Evolutionary conservation across 2,113 vertebrate genomes (phyloP).

Genomic region (Oophaga pumilio): DNA sequence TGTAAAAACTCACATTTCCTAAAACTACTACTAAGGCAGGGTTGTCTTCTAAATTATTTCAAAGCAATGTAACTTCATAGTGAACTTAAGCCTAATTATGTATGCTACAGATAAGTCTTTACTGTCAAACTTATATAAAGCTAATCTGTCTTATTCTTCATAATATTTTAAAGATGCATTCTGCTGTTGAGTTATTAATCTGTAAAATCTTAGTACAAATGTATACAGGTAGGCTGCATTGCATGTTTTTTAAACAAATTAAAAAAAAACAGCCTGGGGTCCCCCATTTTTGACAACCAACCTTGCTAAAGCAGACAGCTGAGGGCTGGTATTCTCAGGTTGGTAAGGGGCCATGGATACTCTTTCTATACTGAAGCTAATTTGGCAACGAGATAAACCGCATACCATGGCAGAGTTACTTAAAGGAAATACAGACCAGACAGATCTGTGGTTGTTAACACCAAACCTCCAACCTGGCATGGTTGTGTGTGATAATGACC

Average conservation of each 20-base stretch:
- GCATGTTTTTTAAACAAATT: background rate
- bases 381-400: too few relatives aligned
- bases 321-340: too few relatives aligned
- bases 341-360: too few relatives aligned
- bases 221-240: background rate
- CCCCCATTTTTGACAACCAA: too few relatives aligned
- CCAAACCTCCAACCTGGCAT: too few relatives aligned
- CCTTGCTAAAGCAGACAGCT: too few relatives aligned
- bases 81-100: slow-evolving; percentile 1
- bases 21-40: slow-evolving; percentile 71
- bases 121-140: background rate
- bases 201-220: background rate
- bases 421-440: too few relatives aligned
- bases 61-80: slow-evolving; percentile 3
- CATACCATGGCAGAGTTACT: too few relatives aligned
- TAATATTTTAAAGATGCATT: background rate
- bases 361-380: too few relatives aligned
- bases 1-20: slow-evolving; percentile 82
- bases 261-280: too few relatives aligned
- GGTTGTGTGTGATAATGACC: too few relatives aligned
- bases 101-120: background rate
- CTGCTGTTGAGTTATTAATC: background rate
- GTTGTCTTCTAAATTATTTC: slow-evolving; percentile 8
- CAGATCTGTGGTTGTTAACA: too few relatives aligned
- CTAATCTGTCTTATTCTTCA: background rate